Evolutionary conservation across 2,888 invertebrate species (phyloP), one percentile per base, ranked within the genome.

Genomic region (Drosophila fulvimacula): DNA sequence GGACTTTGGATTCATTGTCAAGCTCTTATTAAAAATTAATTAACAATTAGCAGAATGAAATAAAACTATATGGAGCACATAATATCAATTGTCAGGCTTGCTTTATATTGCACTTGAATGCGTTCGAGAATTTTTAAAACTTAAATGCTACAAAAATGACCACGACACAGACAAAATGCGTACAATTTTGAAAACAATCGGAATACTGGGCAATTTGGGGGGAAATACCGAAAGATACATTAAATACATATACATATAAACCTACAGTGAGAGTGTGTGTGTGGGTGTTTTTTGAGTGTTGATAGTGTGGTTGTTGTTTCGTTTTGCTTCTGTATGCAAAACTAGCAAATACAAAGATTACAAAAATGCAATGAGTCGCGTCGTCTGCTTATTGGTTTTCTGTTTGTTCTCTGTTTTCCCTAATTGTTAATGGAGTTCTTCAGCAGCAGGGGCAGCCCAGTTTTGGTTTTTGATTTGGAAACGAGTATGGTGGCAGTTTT

Each of bases 401-500:
- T n/a, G 13, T 21, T 44, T 7, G 19, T 44, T 17, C 21, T 30
- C 1, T 39, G 5, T 21, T 38, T 61, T 61, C 32, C 66, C 89
- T 91, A 92, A 88, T 91, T 91, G 67, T 92, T 92, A 81, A 92
- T 92, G 63, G 92, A 92, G 76, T 93, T 93, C 77, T 93, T 93
- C 74, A 93, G 89, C 82, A 93, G 88, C 81, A 93, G 87, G 66
- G 93, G 93, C 86, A 93, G 90, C 85, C 93, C 93, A 62, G 92
- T 92, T 92, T 92, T 93, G 73, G 93, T 93, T 92, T 93, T 93
- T 78, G 92, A 92, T 90, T 93, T 93, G 32, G 93, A 93, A 73
- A 93, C 93, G 77, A 93, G 91, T 86, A 93, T 93, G 58, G 93
- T 93, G 68, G 93, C 93, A 66, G 93, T 93, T 91, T 92, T 93